phyloP scores from a whole-genome alignment of 2,888 invertebrate species.

The Agrochola circellaris region DNA sequence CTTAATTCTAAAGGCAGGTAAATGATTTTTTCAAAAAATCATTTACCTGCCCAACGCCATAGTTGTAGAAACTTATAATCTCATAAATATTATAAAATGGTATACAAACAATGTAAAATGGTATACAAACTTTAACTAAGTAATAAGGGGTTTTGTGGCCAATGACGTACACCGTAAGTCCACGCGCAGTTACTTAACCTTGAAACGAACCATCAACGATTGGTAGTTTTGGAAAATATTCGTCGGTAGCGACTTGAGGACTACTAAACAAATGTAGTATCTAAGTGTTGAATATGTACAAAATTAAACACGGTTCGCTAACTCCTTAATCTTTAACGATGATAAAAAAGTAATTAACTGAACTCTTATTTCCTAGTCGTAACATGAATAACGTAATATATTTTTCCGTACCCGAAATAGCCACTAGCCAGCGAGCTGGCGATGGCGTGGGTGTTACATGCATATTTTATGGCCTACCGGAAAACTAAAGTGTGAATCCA shows the following conservation, averaged over 20 bases:
- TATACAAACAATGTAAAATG: not conserved
- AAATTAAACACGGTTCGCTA: slow-evolving; percentile 15
- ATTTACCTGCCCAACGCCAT: not conserved
- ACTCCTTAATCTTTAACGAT: slow-evolving; percentile 5
- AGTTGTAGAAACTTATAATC: not conserved
- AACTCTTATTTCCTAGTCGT: slow-evolving; percentile 30
- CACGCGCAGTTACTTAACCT: slow-evolving; percentile 18
- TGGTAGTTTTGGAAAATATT: slow-evolving; percentile 12
- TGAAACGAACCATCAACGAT: slow-evolving; percentile 18
- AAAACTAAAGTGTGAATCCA: not conserved
- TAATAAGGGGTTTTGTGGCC: not conserved
- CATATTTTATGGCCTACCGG: slow-evolving; percentile 38
- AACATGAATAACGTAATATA: slow-evolving; percentile 32
- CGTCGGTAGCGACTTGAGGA: not conserved
- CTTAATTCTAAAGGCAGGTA: not conserved
- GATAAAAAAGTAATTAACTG: slow-evolving; percentile 22
- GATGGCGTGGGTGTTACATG: slow-evolving; percentile 44
- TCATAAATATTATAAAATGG: not conserved
- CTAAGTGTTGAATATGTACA: slow-evolving; percentile 17
- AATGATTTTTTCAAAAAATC: not conserved
- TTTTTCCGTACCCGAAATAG: slow-evolving; percentile 45
- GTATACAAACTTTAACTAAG: not conserved
- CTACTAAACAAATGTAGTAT: not conserved
- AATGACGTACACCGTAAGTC: slow-evolving; percentile 23
- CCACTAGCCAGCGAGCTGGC: slow-evolving; percentile 14